Conservation (phyloP, 2,888 invertebrate species). For the Ophraella communa region DNA sequence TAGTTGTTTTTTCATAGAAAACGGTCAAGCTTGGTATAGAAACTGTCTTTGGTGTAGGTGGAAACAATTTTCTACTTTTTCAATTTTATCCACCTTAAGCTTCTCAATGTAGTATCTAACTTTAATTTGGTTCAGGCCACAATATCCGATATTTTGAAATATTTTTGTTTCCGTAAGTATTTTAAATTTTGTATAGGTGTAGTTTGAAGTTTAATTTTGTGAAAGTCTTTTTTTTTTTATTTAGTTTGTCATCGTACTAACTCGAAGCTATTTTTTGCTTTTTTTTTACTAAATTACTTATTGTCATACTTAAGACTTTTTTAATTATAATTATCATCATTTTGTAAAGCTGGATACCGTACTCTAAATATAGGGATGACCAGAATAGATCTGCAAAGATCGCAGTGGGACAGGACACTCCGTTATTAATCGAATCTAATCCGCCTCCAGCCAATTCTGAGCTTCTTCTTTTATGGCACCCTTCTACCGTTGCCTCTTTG, state of each 20-base stretch:
- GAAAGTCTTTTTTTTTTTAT: neutral
- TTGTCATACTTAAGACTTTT: neutral
- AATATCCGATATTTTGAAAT: constrained; percentile 13
- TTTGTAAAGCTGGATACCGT: no score
- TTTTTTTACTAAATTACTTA: neutral
- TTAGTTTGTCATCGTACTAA: neutral
- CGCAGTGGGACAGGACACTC: no score
- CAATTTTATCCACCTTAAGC: constrained; percentile 3
- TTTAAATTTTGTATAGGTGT: constrained; percentile 1
- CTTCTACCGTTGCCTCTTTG: no score
- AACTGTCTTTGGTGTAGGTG: no score
- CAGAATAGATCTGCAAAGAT: no score
- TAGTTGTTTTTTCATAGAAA: no score
- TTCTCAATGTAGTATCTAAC: constrained; percentile 18
- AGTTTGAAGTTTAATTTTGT: constrained; percentile 3
- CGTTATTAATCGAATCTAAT: no score
- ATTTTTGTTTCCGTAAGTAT: constrained; percentile 23
- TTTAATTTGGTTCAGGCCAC: constrained; percentile 15
- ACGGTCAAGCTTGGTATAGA: no score
- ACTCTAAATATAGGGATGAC: no score
- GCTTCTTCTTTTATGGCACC: no score
- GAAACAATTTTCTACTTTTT: neutral
- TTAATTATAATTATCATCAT: neutral
- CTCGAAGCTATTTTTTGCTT: neutral
- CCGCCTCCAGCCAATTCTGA: no score